Percentiles rank a stretch among this genome's conserved stretches.
Evolutionary conservation across 2,797 vertebrate species (phyloP).

Genomic region (Gallinago nigripennis): DNA sequence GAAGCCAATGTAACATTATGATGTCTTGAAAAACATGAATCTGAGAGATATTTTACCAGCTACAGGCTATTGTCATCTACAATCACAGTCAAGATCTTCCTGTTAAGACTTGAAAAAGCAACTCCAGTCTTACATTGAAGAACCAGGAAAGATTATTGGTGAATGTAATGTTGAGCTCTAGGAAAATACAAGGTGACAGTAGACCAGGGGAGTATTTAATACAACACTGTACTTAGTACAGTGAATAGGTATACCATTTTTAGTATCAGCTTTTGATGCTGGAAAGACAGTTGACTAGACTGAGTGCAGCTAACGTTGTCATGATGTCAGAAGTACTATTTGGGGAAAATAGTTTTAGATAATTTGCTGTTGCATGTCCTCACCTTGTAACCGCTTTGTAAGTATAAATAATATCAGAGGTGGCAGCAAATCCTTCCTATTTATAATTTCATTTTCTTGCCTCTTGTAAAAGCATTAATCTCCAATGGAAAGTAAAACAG

Average conservation of each 20-base stretch:
- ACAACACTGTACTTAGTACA: neutral
- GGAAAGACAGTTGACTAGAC: neutral
- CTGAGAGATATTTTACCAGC: slow-evolving; percentile 2
- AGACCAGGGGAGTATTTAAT: neutral
- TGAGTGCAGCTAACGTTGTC: neutral
- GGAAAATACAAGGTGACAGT: neutral
- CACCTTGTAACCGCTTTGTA: neutral
- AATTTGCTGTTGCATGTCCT: neutral
- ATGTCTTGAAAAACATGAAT: neutral
- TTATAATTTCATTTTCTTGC: neutral
- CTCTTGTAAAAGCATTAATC: neutral
- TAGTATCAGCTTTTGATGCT: neutral
- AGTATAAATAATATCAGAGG: neutral
- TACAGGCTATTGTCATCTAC: neutral
- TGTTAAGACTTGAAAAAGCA: neutral
- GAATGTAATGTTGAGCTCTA: neutral
- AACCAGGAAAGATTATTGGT: neutral
- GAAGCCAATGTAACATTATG: neutral
- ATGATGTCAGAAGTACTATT: neutral
- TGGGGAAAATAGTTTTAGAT: neutral
- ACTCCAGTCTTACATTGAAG: neutral
- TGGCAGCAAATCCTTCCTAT: neutral
- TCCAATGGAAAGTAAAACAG: neutral
- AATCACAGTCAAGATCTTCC: neutral
- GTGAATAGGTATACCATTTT: neutral